Evolutionary conservation across 2,113 vertebrate species (phyloP).

Genomic region (Aphyosemion australe): DNA sequence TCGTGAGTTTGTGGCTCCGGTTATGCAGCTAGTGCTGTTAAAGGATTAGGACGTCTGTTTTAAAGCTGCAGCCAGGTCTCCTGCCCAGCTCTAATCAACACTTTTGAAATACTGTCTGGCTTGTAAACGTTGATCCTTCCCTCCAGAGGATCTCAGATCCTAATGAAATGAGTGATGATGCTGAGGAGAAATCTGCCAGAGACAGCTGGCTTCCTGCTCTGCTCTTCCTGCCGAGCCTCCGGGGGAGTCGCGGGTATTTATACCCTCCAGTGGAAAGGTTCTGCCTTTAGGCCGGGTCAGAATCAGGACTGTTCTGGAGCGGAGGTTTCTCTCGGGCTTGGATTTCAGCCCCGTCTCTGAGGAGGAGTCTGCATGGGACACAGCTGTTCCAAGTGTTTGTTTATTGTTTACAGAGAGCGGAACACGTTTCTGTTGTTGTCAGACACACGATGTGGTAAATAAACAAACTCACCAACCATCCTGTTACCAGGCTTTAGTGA

Average conservation of each 20-base stretch:
- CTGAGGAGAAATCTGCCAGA: conserved; percentile 39
- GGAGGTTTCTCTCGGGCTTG: conserved; percentile 40
- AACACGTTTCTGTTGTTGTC: too few relatives aligned
- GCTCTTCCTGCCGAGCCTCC: conserved; percentile 66
- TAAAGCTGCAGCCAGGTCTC: neutral
- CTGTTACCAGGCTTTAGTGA: too few relatives aligned
- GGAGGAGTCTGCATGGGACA: too few relatives aligned
- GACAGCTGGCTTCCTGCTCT: conserved; percentile 29
- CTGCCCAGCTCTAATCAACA: conserved; percentile 4
- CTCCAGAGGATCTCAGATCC: conserved; percentile 18
- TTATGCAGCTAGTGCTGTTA: neutral
- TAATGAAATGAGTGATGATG: conserved; percentile 58
- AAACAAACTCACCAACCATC: too few relatives aligned
- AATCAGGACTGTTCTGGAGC: conserved; percentile 13
- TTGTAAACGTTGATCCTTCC: conserved; percentile 4
- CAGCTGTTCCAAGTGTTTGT: conserved; percentile 10
- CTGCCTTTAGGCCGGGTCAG: conserved; percentile 14
- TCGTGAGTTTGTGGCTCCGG: neutral
- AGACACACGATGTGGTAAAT: too few relatives aligned
- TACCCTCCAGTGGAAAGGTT: too few relatives aligned
- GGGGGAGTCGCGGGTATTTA: conserved; percentile 24
- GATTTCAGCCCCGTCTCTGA: conserved; percentile 51
- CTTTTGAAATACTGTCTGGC: too few relatives aligned
- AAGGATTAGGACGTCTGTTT: neutral
- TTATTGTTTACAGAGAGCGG: conserved; percentile 18